Base-by-base conservation (phyloP, 2,888 invertebrate species). In the Drosophila atripex region DNA sequence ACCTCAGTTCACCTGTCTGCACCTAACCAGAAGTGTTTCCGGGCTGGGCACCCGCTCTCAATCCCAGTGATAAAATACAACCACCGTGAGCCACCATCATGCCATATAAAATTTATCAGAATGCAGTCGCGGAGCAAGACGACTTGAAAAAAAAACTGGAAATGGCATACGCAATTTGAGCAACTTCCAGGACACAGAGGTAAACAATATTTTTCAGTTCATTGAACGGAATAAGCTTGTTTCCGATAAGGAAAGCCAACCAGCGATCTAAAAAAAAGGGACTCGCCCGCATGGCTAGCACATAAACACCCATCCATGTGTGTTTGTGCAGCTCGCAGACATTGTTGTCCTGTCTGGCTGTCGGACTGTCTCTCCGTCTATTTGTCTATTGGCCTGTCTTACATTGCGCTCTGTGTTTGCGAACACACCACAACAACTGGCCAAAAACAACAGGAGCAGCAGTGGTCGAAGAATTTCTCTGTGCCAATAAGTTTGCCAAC, bases 171-270 rank as follows among this genome's bases (percentile, higher is more conserved):
- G 69, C 71, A 78, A 74, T 71, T 86, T 74, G 53, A 68, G 68
- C 58, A 58, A 73, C 50, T 64, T 66, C 30, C 35, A 77, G 80
- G 85, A 76, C 73, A 63, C 73, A 80, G 88, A 89, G 89, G 89
- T 89, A 89, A 89, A 89, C 90, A 89, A 89, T 89, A 89, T 89
- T 89, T 89, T 88, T 70, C 89, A 89, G 90, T 90, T 89, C 90
- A 90, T 87, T 89, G 89, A 89, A 90, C 89, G 88, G 85, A 89
- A 88, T 89, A 88, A 89, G 87, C 89, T 88, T 78, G 83, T 89
- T 84, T 90, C 88, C 90, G 90, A 89, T 89, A 89, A 89, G 87
- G 66, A 80, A 76, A 68, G 55, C 38, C 63, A 71, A 60, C 63
- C 61, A 71, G 52, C 49, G 60, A 39, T 60, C 65, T 53, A 77